These are phyloP conservation scores for Sphaerodactylus townsendi DNA, from an alignment of 2,113 vertebrate species.

Conservation along the genomic window DNA sequence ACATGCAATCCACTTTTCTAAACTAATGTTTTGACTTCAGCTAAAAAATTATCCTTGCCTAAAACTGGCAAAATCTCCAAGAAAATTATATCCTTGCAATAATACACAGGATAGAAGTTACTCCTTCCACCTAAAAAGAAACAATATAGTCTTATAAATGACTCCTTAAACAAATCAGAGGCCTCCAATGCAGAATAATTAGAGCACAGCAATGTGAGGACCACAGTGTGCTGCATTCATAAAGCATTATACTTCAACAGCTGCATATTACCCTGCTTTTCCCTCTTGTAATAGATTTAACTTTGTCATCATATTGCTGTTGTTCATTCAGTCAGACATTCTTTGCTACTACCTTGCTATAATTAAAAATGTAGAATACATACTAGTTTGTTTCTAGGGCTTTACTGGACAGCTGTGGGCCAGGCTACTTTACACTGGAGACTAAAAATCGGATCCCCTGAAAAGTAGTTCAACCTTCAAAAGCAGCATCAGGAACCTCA, in stretches of 20 bases:
- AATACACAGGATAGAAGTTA: not conserved
- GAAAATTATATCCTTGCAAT: not conserved
- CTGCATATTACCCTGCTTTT: accelerated
- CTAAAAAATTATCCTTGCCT: not conserved
- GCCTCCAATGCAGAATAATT: not conserved
- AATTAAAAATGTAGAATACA: no score
- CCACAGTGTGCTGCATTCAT: not conserved
- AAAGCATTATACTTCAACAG: not conserved
- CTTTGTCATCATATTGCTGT: constrained; percentile 1
- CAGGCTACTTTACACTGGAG: not conserved
- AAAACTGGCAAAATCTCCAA: not conserved
- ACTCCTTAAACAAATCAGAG: not conserved
- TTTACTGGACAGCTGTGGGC: no score
- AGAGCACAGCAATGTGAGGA: not conserved
- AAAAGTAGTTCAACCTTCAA: no score
- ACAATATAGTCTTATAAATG: not conserved
- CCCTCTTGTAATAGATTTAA: not conserved
- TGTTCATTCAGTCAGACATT: not conserved
- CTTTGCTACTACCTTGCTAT: not conserved
- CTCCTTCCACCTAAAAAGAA: not conserved
- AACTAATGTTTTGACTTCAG: not conserved
- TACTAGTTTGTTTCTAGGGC: no score
- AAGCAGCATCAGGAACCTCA: no score
- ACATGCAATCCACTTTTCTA: not conserved
- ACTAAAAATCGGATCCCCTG: not conserved